phyloP scores from a whole-genome alignment of 1,140 invertebrate genomes.

The Lerema accius region DNA sequence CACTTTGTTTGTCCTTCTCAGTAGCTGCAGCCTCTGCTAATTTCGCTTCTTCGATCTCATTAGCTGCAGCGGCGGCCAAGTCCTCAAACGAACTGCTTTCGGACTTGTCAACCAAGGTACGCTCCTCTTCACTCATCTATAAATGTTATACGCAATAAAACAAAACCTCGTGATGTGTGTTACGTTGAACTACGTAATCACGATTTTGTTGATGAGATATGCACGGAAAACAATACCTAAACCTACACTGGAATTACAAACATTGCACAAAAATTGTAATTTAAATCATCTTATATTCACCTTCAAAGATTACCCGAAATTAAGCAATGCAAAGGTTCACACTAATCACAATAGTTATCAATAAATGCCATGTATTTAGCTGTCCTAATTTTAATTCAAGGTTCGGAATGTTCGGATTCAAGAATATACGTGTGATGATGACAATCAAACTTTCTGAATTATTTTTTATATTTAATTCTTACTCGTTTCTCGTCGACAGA shows the following conservation, averaged over 20 bases:
- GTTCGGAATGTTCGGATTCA: conserved; percentile 19
- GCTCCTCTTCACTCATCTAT: conserved; percentile 77
- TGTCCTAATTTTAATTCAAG: conserved; percentile 24
- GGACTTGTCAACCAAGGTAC: conserved; percentile 72
- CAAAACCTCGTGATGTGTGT: conserved; percentile 54
- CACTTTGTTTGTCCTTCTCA: conserved; percentile 54
- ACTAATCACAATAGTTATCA: conserved; percentile 41
- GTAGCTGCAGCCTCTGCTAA: conserved; percentile 64
- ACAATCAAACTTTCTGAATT: conserved; percentile 73
- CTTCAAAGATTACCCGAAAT: conserved; percentile 36
- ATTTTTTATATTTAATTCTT: too few relatives aligned
- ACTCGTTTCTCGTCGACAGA: too few relatives aligned
- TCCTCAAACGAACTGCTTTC: conserved; percentile 82
- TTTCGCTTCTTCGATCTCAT: conserved; percentile 75
- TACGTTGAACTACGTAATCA: conserved; percentile 65
- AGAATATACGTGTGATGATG: conserved; percentile 48
- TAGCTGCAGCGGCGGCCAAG: conserved; percentile 70
- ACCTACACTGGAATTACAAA: conserved; percentile 3
- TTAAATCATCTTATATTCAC: conserved; percentile 24
- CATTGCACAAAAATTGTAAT: conserved; percentile 2
- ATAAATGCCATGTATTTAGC: conserved; percentile 42
- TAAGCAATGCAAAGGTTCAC: conserved; percentile 13
- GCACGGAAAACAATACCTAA: neutral
- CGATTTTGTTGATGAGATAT: conserved; percentile 41
- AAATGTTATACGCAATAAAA: conserved; percentile 36